Evolutionary conservation across 2,113 vertebrate species (phyloP), one percentile per base, ranked within the genome.

Genomic region (Rhinichthys klamathensis): DNA sequence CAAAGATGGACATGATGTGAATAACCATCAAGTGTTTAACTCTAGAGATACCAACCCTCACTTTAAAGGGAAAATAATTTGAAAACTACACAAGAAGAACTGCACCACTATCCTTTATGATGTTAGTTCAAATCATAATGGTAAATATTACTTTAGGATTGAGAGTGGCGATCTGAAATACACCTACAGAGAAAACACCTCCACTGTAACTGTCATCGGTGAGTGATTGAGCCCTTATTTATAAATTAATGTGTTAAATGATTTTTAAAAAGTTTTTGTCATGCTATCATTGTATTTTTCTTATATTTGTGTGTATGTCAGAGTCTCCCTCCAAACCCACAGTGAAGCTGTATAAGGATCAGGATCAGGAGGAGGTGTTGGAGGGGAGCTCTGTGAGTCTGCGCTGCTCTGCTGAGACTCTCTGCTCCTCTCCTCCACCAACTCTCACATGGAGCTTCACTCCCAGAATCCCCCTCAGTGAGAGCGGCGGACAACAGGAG

Each of bases 371-470:
- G 46, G 84, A 81, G 85, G 80, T 87, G 35, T 35, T 83, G 21
- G 85, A 87, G 74, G 80, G 74, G 60, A 83, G 49, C 41, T 83
- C 85, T 60, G 35, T 86, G 35, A 78, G 49, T 25, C 61, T 86
- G 32, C 10, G 54, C 38, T 86, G 85, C 65, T 82, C 85, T 70
- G 49, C 85, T 58, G 21, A 35, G 38, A 6, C 80, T 69, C 73
- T 74, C 38, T 86, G 85, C 51, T 73, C 58, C 58, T 75, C 60
- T 38, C 25, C 61, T 25, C 79, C 30, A 10, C 70, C 79, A n/a
- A n/a, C n/a, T n/a, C n/a, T n/a, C n/a, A n/a, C n/a, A n/a, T n/a
- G n/a, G n/a, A n/a, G n/a, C n/a, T n/a, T n/a, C n/a, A n/a, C n/a
- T n/a, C n/a, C n/a, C n/a, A n/a, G n/a, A n/a, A n/a, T n/a, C n/a